Percentiles rank a stretch among this genome's conserved stretches.
Evolutionary conservation across 92 coral and sea anemone genomes (phyloP).

Genomic region (Chrysogorgia sp.): DNA sequence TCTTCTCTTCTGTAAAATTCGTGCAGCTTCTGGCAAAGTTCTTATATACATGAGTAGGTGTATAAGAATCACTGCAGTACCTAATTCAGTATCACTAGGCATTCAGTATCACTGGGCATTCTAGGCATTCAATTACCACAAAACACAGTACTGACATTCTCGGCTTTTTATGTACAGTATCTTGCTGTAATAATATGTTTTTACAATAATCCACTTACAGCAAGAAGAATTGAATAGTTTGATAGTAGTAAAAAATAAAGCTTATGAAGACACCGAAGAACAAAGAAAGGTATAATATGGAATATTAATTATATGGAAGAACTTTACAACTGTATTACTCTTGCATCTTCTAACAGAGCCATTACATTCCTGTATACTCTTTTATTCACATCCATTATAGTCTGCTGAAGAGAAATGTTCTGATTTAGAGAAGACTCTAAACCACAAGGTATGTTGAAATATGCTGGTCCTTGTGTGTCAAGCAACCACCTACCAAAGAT

Average conservation of each 20-base stretch:
- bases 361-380: no score
- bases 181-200: not conserved
- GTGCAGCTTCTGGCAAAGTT: no score
- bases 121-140: no score
- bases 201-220: not conserved
- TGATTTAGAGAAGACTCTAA: constrained; percentile 22
- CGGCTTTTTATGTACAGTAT: no score
- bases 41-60: no score
- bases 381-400: not conserved
- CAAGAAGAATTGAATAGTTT: constrained; percentile 34
- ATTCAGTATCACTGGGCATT: no score
- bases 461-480: not conserved
- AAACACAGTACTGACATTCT: no score
- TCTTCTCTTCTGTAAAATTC: no score
- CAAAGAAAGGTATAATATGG: constrained; percentile 16
- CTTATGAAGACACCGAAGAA: constrained; percentile 22
- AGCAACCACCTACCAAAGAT: not conserved
- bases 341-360: no score
- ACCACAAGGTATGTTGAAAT: constrained; percentile 6
- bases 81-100: no score
- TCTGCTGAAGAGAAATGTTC: constrained; percentile 28
- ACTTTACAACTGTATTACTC: no score
- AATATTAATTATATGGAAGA: not conserved
- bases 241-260: constrained; percentile 24
- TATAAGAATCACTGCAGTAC: no score